Percentiles rank a stretch among this genome's conserved stretches.
These are phyloP conservation scores for Lipophrys pholis DNA, from an alignment of 2,113 vertebrate species.

Conservation along the genomic window DNA sequence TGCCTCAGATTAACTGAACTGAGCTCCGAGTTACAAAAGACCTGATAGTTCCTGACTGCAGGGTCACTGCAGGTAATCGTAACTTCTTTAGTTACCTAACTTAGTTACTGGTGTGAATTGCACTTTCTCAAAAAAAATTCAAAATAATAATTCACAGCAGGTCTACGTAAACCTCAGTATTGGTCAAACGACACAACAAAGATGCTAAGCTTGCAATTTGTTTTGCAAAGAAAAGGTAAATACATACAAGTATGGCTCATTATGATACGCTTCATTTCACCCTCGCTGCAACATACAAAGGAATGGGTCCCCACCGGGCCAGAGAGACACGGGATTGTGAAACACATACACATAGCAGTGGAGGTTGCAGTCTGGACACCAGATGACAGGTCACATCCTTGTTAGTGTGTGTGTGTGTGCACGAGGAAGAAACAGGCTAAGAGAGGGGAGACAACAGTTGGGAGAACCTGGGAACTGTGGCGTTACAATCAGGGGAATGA, in stretches of 20 bases:
- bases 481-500: conserved; percentile 45
- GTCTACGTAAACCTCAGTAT: too few relatives aligned
- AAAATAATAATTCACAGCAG: too few relatives aligned
- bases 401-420: too few relatives aligned
- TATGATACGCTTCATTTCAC: background rate
- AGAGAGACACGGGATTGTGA: conserved; percentile 11
- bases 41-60: too few relatives aligned
- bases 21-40: too few relatives aligned
- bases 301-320: background rate
- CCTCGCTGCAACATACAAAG: background rate
- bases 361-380: background rate
- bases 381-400: conserved; percentile 11
- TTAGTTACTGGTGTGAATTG: too few relatives aligned
- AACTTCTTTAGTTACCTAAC: too few relatives aligned
- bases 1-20: background rate
- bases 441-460: conserved; percentile 37
- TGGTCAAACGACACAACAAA: background rate
- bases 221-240: background rate
- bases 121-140: too few relatives aligned
- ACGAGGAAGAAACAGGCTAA: conserved; percentile 20
- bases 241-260: background rate
- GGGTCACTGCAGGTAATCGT: too few relatives aligned
- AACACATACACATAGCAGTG: background rate
- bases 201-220: background rate
- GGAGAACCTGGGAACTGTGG: conserved; percentile 28